Conservation (phyloP, 1,140 invertebrate species). For the Drosophila pandora region DNA sequence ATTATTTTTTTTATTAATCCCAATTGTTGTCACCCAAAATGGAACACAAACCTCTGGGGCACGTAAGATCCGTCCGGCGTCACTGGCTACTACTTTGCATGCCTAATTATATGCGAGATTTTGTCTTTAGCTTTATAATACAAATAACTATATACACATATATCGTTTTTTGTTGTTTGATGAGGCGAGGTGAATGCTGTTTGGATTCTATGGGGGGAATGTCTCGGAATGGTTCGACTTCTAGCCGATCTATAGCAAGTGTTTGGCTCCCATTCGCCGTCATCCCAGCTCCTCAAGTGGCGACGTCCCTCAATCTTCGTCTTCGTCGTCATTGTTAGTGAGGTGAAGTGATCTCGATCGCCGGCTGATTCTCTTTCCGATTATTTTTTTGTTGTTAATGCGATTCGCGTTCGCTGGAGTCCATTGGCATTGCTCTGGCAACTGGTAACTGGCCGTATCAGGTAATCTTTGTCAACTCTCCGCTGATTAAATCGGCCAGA, state of each 20-base stretch:
- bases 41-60: conserved; percentile 34
- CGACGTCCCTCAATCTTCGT: conserved; percentile 42
- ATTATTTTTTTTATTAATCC: conserved; percentile 24
- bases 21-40: conserved; percentile 58
- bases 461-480: conserved; percentile 76
- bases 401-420: conserved; percentile 31
- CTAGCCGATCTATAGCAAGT: conserved; percentile 54
- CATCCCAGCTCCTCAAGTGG: conserved; percentile 38
- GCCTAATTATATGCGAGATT: conserved; percentile 68
- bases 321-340: too few relatives aligned
- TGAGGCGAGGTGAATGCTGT: conserved; percentile 63
- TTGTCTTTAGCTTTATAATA: conserved; percentile 53
- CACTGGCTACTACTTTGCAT: conserved; percentile 70
- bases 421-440: conserved; percentile 28
- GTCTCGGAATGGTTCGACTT: conserved; percentile 24
- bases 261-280: conserved; percentile 46
- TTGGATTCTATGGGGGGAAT: conserved; percentile 63
- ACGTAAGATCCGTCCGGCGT: conserved; percentile 41
- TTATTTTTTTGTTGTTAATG: conserved; percentile 29
- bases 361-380: conserved; percentile 9
- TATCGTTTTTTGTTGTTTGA: conserved; percentile 22
- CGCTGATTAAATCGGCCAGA: conserved; percentile 62
- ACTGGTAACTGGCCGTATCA: conserved; percentile 78
- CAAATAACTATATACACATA: background rate
- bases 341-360: conserved; percentile 20